Evolutionary conservation across 2,797 vertebrate genomes (phyloP).

Genomic region (Phalloptychus januarius): DNA sequence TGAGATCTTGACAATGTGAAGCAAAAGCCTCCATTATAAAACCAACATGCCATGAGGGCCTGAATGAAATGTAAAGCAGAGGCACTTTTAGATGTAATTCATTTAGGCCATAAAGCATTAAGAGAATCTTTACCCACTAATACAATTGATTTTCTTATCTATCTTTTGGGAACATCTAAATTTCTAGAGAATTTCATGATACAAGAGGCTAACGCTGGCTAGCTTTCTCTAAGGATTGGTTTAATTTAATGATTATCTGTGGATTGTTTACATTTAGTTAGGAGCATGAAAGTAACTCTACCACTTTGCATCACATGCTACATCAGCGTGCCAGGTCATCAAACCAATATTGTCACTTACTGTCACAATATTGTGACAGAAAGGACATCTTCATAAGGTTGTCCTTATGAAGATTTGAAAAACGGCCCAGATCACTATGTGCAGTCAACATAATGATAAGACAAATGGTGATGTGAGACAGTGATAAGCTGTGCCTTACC

Average conservation of each 20-base stretch:
- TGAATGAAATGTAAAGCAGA: slow-evolving; percentile 28
- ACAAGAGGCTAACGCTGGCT: not conserved
- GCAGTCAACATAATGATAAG: not conserved
- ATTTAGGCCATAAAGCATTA: not conserved
- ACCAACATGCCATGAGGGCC: slow-evolving; percentile 41
- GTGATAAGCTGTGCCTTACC: not conserved
- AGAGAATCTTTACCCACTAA: not conserved
- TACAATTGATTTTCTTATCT: not conserved
- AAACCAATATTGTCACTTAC: not conserved
- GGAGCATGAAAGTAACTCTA: not conserved
- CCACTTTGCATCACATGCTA: not conserved
- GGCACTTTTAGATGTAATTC: not conserved
- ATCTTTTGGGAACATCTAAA: not conserved
- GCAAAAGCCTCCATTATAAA: slow-evolving; percentile 47
- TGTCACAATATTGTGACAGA: no score
- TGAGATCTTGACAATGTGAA: slow-evolving; percentile 62
- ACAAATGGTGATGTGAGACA: not conserved
- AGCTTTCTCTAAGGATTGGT: not conserved
- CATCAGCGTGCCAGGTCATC: not conserved
- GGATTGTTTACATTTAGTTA: not conserved
- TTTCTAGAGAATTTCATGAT: not conserved
- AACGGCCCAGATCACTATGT: not conserved
- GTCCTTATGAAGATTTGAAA: not conserved
- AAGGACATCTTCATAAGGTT: no score
- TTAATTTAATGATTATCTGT: not conserved